Evolutionary conservation across 64 coral and sea anemone species (phyloP).

Genomic region (Pocillopora damicornis): DNA sequence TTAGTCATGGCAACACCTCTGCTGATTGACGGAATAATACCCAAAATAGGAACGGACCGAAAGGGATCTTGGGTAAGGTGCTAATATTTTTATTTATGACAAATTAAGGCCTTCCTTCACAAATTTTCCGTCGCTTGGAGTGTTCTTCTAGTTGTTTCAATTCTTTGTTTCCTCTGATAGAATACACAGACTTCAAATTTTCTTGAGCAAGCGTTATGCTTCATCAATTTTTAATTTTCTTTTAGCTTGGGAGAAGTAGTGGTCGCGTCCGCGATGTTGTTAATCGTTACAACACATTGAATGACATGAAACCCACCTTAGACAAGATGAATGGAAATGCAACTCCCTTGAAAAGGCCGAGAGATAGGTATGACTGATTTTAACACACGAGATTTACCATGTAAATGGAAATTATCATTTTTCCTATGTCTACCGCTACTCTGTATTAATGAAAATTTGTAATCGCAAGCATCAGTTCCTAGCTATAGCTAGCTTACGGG

Average conservation of each 20-base stretch:
- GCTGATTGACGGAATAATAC: slow-evolving; percentile 19
- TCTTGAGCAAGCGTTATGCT: too few relatives aligned
- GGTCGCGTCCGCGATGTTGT: slow-evolving; percentile 36
- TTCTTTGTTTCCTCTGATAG: too few relatives aligned
- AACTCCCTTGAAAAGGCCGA: slow-evolving; percentile 10
- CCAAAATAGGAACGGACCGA: background rate
- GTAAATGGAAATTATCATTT: background rate
- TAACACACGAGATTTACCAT: background rate
- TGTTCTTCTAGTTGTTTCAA: background rate
- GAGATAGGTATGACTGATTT: background rate
- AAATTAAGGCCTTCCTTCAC: background rate
- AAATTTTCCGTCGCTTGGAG: background rate
- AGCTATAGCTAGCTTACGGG: too few relatives aligned
- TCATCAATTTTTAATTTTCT: background rate
- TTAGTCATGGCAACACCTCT: slow-evolving; percentile 52
- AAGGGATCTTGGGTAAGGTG: slow-evolving; percentile 30
- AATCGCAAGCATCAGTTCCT: too few relatives aligned
- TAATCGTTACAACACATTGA: slow-evolving; percentile 48
- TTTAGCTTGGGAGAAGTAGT: slow-evolving; percentile 10
- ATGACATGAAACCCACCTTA: slow-evolving; percentile 17
- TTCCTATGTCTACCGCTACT: background rate
- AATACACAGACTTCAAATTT: too few relatives aligned
- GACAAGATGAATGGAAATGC: slow-evolving; percentile 21
- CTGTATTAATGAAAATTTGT: background rate
- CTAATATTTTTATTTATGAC: background rate